These are phyloP conservation scores for Subacronicta megacephala DNA, from an alignment of 2,888 invertebrate genomes.

Conservation along the genomic window DNA sequence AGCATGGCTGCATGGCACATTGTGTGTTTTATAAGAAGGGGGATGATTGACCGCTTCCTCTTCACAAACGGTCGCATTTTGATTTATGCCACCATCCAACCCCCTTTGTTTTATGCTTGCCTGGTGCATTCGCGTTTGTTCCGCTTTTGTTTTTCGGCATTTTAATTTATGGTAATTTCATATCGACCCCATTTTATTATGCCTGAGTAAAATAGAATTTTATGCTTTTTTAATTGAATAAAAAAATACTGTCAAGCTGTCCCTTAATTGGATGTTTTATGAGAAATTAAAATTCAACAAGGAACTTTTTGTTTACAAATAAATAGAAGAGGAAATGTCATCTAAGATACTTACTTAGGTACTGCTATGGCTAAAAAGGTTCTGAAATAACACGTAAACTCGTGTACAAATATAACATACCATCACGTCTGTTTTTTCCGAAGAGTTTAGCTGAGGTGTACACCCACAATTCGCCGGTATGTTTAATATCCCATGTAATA, in stretches of 20 bases:
- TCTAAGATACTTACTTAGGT: too few species aligned
- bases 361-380: too few species aligned
- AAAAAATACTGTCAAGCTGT: slow-evolving; percentile 1
- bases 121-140: slow-evolving; percentile 65
- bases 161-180: slow-evolving; percentile 73
- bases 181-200: slow-evolving; percentile 49
- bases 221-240: slow-evolving; percentile 21
- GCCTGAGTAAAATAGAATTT: slow-evolving; percentile 29
- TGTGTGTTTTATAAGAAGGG: slow-evolving; percentile 74
- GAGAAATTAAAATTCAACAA: neutral
- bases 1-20: slow-evolving; percentile 65
- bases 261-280: slow-evolving; percentile 9
- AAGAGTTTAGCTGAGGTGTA: too few species aligned
- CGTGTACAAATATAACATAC: too few species aligned
- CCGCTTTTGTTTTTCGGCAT: slow-evolving; percentile 61
- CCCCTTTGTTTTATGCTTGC: slow-evolving; percentile 71
- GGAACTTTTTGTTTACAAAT: neutral
- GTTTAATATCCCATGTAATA: too few species aligned
- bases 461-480: too few species aligned
- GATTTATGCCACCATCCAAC: slow-evolving; percentile 70
- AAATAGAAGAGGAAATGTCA: neutral
- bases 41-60: slow-evolving; percentile 87
- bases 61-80: slow-evolving; percentile 77
- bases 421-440: too few species aligned
- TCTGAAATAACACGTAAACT: too few species aligned